Conservation (phyloP, 2,888 invertebrate genomes). For the Andrena fulva region DNA sequence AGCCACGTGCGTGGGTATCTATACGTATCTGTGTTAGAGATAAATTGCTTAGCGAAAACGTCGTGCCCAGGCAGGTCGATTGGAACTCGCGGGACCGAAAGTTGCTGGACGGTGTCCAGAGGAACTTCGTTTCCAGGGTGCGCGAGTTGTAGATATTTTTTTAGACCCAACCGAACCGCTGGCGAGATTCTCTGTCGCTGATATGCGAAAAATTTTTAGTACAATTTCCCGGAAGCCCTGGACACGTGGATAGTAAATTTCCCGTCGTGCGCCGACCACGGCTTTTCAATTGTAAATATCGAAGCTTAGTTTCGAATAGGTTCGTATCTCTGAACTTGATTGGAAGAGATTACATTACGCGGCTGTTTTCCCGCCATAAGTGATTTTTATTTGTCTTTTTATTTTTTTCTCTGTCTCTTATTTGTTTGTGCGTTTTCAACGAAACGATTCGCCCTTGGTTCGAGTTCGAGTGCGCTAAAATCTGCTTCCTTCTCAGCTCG, state of each 20-base stretch:
- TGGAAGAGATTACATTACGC: conserved; percentile 32
- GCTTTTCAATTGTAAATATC: conserved; percentile 50
- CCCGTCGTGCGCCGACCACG: background rate
- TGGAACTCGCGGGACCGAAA: background rate
- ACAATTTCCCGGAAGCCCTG: conserved; percentile 21
- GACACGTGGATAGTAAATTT: background rate
- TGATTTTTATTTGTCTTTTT: conserved; percentile 28
- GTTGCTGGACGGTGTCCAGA: background rate
- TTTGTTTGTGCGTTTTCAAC: background rate
- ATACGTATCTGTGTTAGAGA: conserved; percentile 31
- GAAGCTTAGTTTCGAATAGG: conserved; percentile 2
- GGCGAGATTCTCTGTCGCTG: conserved; percentile 39
- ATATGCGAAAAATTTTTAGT: conserved; percentile 31
- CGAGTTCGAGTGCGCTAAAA: background rate
- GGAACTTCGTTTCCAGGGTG: conserved; percentile 19
- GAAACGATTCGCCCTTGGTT: too few species aligned
- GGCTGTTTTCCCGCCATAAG: background rate
- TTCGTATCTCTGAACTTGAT: background rate
- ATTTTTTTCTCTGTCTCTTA: background rate
- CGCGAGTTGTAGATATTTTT: conserved; percentile 23
- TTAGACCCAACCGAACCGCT: conserved; percentile 38
- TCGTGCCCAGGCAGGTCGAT: background rate
- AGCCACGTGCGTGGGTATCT: conserved; percentile 35
- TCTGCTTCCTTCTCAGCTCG: background rate
- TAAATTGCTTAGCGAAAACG: conserved; percentile 13